Evolutionary conservation across 1,140 invertebrate species (phyloP), one percentile per base, ranked within the genome.

Genomic region (Aphaenogaster rudis): DNA sequence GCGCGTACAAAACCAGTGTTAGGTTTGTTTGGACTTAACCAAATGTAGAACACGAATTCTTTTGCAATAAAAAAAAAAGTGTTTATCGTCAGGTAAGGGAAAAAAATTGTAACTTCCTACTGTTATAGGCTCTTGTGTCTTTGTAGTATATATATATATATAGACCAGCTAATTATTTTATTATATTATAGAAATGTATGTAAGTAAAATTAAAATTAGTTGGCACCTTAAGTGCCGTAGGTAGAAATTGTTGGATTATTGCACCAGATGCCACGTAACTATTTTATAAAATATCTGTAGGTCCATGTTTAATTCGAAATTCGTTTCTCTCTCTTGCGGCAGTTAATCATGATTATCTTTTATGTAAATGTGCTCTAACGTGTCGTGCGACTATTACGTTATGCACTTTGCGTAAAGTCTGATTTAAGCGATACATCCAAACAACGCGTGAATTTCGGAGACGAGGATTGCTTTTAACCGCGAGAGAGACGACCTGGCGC

Each of bases 181-280:
- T 85, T 77, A 64, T 67, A 57, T 84, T 50, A 71, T 82, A 72
- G 59, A 72, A 81, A 79, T 80, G 77, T 92, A 91, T 88, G 78
- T 89, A 92, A 88, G 64, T 91, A 80, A 84, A 48, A 57, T 76
- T 61, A 76, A 81, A 72, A 63, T 84, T 90, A 67, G 71, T 80
- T 79, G 80, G 85, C 63, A 79, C 86, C 84, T 89, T 89, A 91
- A 91, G 91, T 91, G 89, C 90, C 89, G 39, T 93, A 91, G 86
- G 77, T 93, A 91, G 84, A 90, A 88, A 76, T 86, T 82, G 79
- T 92, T 89, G 72, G 66, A 89, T 93, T 88, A 86, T 86, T 74
- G 54, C 81, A 88, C 81, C 72, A 72, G 54, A 82, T 88, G 81
- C 82, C 80, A 85, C 81, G 48, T 82, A 84, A 87, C 61, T 87